Percentiles rank a stretch among this genome's conserved stretches.
phyloP scores from a whole-genome alignment of 2,888 invertebrate species.

The Chymomyza caudatula region DNA sequence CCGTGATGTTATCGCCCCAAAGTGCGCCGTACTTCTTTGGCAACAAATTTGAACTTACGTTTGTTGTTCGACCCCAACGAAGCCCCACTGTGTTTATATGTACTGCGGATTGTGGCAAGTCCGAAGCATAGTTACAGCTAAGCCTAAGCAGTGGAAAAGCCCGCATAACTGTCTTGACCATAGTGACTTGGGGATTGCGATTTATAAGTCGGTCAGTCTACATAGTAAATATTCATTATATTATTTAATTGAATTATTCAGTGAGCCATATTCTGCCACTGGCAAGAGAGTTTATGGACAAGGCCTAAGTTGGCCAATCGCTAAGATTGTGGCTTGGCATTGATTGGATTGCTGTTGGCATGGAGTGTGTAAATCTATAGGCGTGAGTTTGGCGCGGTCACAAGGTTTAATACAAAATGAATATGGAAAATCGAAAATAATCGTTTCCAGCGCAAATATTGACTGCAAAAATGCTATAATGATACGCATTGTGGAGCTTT shows the following conservation, averaged over 20 bases:
- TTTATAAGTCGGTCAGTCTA: slow-evolving; percentile 30
- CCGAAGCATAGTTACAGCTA: background rate
- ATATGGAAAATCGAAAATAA: background rate
- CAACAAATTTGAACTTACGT: too few relatives aligned
- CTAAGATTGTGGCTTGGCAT: background rate
- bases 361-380: background rate
- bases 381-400: background rate
- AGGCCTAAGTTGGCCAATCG: background rate
- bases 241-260: slow-evolving; percentile 69
- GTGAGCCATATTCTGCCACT: slow-evolving; percentile 13
- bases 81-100: too few relatives aligned
- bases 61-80: too few relatives aligned
- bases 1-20: too few relatives aligned
- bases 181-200: background rate
- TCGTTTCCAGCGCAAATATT: background rate
- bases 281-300: slow-evolving; percentile 7
- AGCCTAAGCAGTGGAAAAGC: background rate
- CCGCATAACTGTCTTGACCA: slow-evolving; percentile 2
- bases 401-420: background rate
- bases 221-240: slow-evolving; percentile 65
- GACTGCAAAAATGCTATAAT: background rate
- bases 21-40: too few relatives aligned
- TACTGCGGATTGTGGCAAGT: too few relatives aligned
- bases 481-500: background rate
- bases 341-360: slow-evolving; percentile 4